Conservation (phyloP, 2,888 invertebrate genomes). For the Synergus laeviventris region DNA sequence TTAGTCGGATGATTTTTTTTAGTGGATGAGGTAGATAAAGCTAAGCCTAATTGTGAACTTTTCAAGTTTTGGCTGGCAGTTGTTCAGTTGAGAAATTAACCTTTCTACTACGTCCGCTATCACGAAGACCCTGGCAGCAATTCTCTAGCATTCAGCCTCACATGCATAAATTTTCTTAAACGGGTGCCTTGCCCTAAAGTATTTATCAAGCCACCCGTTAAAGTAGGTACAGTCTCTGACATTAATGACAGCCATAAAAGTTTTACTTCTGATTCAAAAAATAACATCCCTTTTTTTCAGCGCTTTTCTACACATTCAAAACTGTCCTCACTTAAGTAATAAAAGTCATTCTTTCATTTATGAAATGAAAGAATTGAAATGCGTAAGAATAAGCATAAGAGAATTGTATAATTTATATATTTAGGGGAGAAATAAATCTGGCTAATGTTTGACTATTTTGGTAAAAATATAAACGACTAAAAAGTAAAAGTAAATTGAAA, state of each 20-base stretch:
- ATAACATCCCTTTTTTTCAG: neutral
- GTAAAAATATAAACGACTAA: neutral
- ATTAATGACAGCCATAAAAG: slow-evolving; percentile 33
- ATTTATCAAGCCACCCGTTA: slow-evolving; percentile 65
- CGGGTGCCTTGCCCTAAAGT: slow-evolving; percentile 65
- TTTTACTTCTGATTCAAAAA: slow-evolving; percentile 22
- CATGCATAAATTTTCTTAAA: slow-evolving; percentile 36
- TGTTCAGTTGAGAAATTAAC: slow-evolving; percentile 23
- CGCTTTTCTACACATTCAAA: neutral
- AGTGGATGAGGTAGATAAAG: neutral
- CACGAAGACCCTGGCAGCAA: slow-evolving; percentile 44
- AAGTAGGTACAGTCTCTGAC: slow-evolving; percentile 37
- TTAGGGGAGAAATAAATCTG: neutral
- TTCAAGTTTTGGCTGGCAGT: slow-evolving; percentile 16
- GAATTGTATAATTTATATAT: neutral
- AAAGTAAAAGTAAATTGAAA: neutral
- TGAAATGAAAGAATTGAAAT: too few relatives aligned
- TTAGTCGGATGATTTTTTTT: neutral
- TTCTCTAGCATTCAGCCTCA: slow-evolving; percentile 45
- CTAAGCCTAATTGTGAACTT: slow-evolving; percentile 4
- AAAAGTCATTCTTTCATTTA: neutral
- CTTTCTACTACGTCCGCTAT: slow-evolving; percentile 36
- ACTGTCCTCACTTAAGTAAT: too few relatives aligned
- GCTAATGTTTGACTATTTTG: neutral
- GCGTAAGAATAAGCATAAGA: neutral